Percentiles rank a stretch among this genome's conserved stretches.
Conservation (phyloP, 2,797 vertebrate species). For the Tarsius wallacei region DNA sequence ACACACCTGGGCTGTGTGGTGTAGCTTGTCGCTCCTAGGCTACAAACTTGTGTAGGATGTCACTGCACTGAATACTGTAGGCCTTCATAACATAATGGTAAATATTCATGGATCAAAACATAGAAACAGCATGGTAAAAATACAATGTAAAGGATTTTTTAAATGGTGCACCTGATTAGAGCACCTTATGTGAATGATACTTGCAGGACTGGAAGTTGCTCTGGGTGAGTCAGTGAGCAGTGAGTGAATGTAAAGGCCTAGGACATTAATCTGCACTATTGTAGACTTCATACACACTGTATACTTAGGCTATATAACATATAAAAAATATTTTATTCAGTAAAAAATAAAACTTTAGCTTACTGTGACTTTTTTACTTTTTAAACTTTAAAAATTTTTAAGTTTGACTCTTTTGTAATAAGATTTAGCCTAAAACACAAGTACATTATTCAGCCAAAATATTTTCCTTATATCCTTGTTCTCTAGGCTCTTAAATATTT, state of each 20-base stretch:
- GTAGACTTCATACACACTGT: too few species aligned
- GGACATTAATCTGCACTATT: fast-evolving
- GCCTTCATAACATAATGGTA: background rate
- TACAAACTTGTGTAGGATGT: too few species aligned
- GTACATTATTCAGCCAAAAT: background rate
- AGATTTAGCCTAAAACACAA: background rate
- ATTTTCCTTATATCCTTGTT: background rate
- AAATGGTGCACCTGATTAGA: background rate
- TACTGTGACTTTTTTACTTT: background rate
- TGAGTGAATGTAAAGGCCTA: background rate
- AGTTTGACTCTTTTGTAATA: background rate
- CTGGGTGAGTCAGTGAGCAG: background rate
- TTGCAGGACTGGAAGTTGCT: background rate
- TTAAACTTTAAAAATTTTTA: background rate
- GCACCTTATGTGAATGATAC: background rate
- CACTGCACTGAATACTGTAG: background rate
- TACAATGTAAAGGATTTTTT: background rate
- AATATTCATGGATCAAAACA: background rate
- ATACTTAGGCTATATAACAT: too few species aligned
- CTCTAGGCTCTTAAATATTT: background rate
- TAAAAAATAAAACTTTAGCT: background rate
- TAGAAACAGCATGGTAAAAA: background rate
- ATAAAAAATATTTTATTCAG: background rate
- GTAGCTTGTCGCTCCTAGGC: background rate
- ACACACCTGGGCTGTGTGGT: background rate